Base-by-base conservation (phyloP, 2,888 invertebrate species). In the Luffia ferchaultella region DNA sequence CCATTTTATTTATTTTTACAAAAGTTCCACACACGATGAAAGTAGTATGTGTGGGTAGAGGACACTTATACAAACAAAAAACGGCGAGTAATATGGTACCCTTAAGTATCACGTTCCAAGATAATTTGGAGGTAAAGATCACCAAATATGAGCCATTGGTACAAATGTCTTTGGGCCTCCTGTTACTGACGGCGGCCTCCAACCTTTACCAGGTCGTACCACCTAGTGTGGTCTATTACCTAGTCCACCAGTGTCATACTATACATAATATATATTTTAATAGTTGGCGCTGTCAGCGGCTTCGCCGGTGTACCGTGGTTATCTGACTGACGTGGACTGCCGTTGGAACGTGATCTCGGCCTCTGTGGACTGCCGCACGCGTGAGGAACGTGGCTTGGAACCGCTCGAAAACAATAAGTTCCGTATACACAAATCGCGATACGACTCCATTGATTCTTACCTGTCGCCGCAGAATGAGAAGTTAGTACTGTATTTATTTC, bases 401-500 rank as follows among this genome's bases (percentile, higher is more conserved):
- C 91, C 92, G 3, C 76, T 94, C 15, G 86, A 87, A 49, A 80
- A 89, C 48, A 90, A 92, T 67, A 91, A 91, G 76, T 95, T 93
- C 76, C 88, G 89, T 55, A 96, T 97, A 61, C 88, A 88, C 56
- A 99, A 99, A 78, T 98, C 98, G 1, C 87, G 99, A 54, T 99
- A 98, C 74, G 98, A 97, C 77, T 97, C 98, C 9, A 97, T 99
- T 49, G 97, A 98, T 75, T 96, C 95, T 18, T 99, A 99, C 77
- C 86, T 99, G 42, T 96, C 97, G 49, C 90, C 93, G 12, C 90
- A 92, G 62, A 93, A 95, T 51, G 93, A 91, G 64, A 90, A 89
- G 86, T 88, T 58, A 70, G 73, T 52, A 30, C 30, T 30, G 3
- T 12, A 3, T 30, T 12, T 12, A 30, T 30, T 30, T 30, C 30